Evolutionary conservation across 2,888 invertebrate species (phyloP).

Genomic region (Andricus curvator): DNA sequence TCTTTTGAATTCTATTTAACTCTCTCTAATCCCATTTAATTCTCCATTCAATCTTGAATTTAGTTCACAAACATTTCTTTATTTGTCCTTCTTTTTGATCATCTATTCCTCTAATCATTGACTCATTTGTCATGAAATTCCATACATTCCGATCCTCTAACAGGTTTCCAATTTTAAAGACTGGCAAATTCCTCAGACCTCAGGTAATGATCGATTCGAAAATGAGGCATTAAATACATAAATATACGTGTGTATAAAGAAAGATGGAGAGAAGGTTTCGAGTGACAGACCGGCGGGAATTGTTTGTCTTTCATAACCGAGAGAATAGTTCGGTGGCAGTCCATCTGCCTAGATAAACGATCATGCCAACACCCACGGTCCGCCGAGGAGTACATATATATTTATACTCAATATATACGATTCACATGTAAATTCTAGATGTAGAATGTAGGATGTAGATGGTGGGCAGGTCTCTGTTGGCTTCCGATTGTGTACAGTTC

Average conservation of each 20-base stretch:
- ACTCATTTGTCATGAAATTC: no score
- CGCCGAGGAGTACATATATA: not conserved
- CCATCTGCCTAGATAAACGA: conserved; percentile 51
- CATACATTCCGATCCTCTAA: not conserved
- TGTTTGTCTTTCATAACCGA: conserved; percentile 52
- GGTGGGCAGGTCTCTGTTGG: conserved; percentile 23
- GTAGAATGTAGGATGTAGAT: not conserved
- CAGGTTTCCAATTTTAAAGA: not conserved
- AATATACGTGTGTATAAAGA: not conserved
- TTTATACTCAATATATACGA: conserved; percentile 5
- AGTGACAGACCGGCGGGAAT: conserved; percentile 46
- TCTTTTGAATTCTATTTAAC: no score
- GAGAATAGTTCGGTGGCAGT: conserved; percentile 47
- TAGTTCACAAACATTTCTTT: no score
- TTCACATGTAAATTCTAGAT: conserved; percentile 21
- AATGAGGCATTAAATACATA: not conserved
- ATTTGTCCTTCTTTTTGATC: no score
- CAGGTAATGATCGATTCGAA: not conserved
- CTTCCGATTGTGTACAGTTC: conserved; percentile 16
- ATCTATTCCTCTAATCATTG: no score
- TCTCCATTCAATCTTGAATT: no score
- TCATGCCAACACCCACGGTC: conserved; percentile 23
- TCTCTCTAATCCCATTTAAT: no score
- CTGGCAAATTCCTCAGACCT: not conserved
- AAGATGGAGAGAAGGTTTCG: conserved; percentile 29